Evolutionary conservation across 2,888 invertebrate genomes (phyloP).

Genomic region (Drosophila borealis): DNA sequence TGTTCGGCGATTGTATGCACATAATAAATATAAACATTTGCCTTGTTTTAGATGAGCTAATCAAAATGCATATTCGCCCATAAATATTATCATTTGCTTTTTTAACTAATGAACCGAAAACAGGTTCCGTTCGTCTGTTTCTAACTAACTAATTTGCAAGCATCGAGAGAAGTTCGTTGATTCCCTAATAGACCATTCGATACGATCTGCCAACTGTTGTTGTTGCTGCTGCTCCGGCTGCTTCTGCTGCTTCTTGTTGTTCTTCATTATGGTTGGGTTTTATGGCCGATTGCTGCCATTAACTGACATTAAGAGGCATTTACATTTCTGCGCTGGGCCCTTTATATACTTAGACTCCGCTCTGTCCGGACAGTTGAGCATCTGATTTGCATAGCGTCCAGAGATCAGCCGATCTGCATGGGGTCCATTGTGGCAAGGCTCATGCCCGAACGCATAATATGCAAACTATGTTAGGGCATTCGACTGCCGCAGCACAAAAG

Average conservation of each 20-base stretch:
- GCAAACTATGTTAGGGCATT: conserved; percentile 39
- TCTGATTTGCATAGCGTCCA: conserved; percentile 28
- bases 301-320: conserved; percentile 39
- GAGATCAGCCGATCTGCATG: conserved; percentile 18
- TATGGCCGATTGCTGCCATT: conserved; percentile 30
- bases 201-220: neutral
- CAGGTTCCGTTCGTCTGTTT: conserved; percentile 35
- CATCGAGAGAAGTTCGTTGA: conserved; percentile 16
- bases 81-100: conserved; percentile 22
- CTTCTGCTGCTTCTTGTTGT: neutral
- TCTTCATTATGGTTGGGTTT: conserved; percentile 24
- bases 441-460: conserved; percentile 3
- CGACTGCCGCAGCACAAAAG: conserved; percentile 40
- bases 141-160: conserved; percentile 25
- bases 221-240: neutral
- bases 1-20: neutral
- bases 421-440: conserved; percentile 8
- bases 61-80: conserved; percentile 31
- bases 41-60: conserved; percentile 26
- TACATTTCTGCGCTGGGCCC: conserved; percentile 22
- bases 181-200: neutral
- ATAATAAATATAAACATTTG: conserved; percentile 11
- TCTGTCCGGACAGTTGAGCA: conserved; percentile 11
- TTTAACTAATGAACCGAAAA: conserved; percentile 46
- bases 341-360: neutral